Evolutionary conservation across 2,113 vertebrate species (phyloP).

Genomic region (Mohoua ochrocephala): DNA sequence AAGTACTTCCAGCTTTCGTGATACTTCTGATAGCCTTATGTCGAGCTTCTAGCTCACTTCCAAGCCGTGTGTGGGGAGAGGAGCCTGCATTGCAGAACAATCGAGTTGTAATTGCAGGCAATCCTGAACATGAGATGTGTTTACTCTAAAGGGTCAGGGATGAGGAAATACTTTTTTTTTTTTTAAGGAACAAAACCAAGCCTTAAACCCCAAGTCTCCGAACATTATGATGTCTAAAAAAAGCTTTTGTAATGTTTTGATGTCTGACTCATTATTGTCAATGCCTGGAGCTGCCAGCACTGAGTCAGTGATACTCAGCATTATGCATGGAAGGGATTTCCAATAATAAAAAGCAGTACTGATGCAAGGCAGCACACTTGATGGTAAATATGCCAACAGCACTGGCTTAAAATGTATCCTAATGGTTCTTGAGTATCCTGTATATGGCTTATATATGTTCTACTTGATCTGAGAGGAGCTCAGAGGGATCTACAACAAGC

Average conservation of each 20-base stretch:
- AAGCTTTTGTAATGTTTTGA: neutral
- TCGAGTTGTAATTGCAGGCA: neutral
- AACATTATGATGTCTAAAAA: neutral
- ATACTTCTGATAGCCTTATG: neutral
- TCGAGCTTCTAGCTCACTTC: neutral
- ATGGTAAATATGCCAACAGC: neutral
- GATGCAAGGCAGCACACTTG: neutral
- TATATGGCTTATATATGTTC: neutral
- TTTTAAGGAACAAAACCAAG: neutral
- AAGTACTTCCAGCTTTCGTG: neutral
- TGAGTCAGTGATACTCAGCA: neutral
- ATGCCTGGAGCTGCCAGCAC: neutral
- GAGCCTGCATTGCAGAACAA: neutral
- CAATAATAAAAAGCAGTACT: neutral
- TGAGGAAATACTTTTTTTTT: neutral
- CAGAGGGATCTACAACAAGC: neutral
- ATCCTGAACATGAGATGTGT: neutral
- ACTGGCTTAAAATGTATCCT: neutral
- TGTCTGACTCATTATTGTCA: neutral
- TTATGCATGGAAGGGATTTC: neutral
- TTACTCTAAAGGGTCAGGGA: neutral
- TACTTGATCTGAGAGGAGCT: neutral
- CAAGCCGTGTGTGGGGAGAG: neutral
- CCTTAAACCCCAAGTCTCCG: neutral
- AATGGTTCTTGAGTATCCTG: neutral